Evolutionary conservation across 2,888 invertebrate genomes (phyloP).

Genomic region (Euplagia quadripunctaria): DNA sequence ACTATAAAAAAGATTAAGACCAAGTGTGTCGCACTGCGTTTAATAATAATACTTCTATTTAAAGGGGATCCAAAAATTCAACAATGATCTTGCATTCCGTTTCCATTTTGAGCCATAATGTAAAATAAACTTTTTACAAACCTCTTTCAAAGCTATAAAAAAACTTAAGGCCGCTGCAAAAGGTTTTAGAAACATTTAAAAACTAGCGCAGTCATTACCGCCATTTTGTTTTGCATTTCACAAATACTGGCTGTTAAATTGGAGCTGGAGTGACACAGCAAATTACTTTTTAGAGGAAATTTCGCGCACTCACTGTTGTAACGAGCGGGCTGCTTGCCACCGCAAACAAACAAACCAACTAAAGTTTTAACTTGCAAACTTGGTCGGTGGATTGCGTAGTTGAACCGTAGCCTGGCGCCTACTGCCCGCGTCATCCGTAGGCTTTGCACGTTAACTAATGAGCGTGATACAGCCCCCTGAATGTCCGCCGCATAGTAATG

Average conservation of each 20-base stretch:
- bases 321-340: constrained; percentile 65
- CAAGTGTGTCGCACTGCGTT: too few relatives aligned
- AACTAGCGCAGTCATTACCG: constrained; percentile 75
- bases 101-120: neutral
- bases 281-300: constrained; percentile 79
- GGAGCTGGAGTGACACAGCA: constrained; percentile 75
- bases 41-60: too few relatives aligned
- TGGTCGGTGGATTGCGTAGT: constrained; percentile 65
- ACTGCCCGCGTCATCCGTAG: constrained; percentile 17
- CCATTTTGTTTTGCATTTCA: constrained; percentile 77
- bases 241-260: constrained; percentile 69
- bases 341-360: constrained; percentile 75
- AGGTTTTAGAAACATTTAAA: constrained; percentile 60
- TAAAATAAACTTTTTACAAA: constrained; percentile 4
- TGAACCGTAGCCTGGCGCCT: constrained; percentile 26
- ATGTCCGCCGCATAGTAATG: constrained; percentile 23
- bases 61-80: neutral
- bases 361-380: constrained; percentile 76
- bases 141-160: constrained; percentile 38
- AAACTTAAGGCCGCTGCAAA: constrained; percentile 47
- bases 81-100: neutral
- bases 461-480: constrained; percentile 14
- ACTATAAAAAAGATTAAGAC: too few relatives aligned
- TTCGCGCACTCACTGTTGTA: constrained; percentile 77
- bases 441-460: constrained; percentile 24